Base-by-base conservation (phyloP, 2,888 invertebrate genomes). In the Hirtodrosophila histrioides region DNA sequence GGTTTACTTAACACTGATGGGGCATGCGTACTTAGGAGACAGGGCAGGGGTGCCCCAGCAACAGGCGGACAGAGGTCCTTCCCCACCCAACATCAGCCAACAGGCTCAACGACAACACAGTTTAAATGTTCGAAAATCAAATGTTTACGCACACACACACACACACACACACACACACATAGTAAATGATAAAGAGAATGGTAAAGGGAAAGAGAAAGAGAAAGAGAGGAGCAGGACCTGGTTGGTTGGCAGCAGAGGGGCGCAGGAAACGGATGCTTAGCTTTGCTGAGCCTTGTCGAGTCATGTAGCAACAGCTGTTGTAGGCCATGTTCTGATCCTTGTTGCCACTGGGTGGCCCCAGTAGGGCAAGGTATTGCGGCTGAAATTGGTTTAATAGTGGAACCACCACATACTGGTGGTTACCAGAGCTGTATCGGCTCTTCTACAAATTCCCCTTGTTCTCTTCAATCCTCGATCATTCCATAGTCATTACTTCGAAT, bases 271-370 rank as follows among this genome's bases (percentile, higher is more conserved):
- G 67, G 49, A 44, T 45, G 48, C 57, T 45, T 51, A 45, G 58
- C 62, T 41, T 41, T 50, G 79, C 48, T 57, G 61, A 78, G 75
- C 86, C 72, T 46, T 85, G 86, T 83, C 76, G 83, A 73, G 69
- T 65, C 86, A 70, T 81, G 86, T 81, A 86, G 70, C 84, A 76
- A 86, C 80, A 81, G 80, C 86, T 81, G 83, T 67, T 86, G 86
- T 84, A 64, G 80, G 74, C 69, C 80, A 79, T 86, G 73, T 81
- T 79, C 48, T 62, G 70, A 78, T 64, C 66, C 83, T 66, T 72
- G 82, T 73, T 51, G 46, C 51, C 74, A 37, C 4, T 50, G 43
- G 44, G 33, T 44, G 53, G 35, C 24, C 51, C 17, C 11, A 33
- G 27, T 53, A 43, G 41, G 29, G 50, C 50, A 40, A 40, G 49